Base-by-base conservation (phyloP, 1,140 invertebrate genomes). In the Drosophila mauritiana region DNA sequence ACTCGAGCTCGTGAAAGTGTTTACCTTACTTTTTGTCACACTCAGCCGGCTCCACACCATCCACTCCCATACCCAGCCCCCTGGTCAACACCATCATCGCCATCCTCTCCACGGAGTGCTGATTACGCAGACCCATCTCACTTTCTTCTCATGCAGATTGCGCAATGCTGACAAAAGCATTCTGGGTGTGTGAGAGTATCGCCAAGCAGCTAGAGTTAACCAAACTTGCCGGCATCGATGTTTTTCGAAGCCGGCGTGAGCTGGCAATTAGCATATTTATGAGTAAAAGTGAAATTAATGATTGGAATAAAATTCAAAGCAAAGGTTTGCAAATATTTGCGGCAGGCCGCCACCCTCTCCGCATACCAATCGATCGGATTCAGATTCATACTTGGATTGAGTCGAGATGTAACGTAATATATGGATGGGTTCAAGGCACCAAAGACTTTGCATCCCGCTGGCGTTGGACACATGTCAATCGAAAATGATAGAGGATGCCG, bases 231-330 rank as follows among this genome's bases (percentile, higher is more conserved):
- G 45, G 11, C 61, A 45, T 13, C 22, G 15, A 27, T 11, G 11
- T 17, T 37, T 34, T 45, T 25, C 49, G 42, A 22, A 56, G 27
- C 45, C 59, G 68, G 73, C 76, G 48, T 89, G 83, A 80, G 73
- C 68, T 54, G 70, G 42, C 78, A 69, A 89, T 88, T 88, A 88
- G 80, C 83, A 88, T 88, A 88, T 88, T 88, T 80, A 88, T 88
- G 83, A 84, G 83, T 89, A 88, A 88, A 88, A 88, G 83, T 88
- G 83, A 89, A 88, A 88, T 89, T 88, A 89, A 89, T 72, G 73
- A 82, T 63, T 57, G 69, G 73, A 75, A 80, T 79, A 55, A 74
- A 80, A 78, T 67, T 57, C 52, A 69, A 64, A 58, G 59, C 42
- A 83, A 78, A 68, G 79, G 72, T 73, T 80, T 48, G 83, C 83